Evolutionary conservation across 2,797 vertebrate species (phyloP).

Genomic region (Chanos chanos): DNA sequence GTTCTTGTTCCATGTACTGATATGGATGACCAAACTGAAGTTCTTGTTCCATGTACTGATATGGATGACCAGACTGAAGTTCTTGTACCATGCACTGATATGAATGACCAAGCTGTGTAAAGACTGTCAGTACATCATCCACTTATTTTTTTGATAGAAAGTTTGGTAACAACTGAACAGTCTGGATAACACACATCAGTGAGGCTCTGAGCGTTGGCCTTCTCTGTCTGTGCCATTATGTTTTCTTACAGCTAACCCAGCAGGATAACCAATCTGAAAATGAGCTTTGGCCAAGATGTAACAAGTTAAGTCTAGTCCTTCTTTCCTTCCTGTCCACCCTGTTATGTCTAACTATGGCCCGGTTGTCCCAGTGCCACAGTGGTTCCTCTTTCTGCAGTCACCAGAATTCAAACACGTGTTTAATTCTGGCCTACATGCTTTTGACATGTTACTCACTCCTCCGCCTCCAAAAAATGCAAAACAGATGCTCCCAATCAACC

Average conservation of each 20-base stretch:
- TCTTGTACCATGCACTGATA: too few relatives aligned
- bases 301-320: conserved; percentile 1
- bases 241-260: too few relatives aligned
- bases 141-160: too few relatives aligned
- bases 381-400: conserved; percentile 37
- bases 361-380: conserved; percentile 42
- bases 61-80: too few relatives aligned
- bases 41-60: too few relatives aligned
- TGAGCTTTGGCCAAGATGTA: background rate
- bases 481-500: conserved; percentile 45
- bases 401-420: conserved; percentile 54
- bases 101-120: too few relatives aligned
- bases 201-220: background rate
- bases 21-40: too few relatives aligned
- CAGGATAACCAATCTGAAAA: background rate
- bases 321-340: background rate
- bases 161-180: too few relatives aligned
- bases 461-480: conserved; percentile 51
- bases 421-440: conserved; percentile 52
- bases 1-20: too few relatives aligned
- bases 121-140: too few relatives aligned
- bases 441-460: conserved; percentile 60
- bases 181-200: background rate
- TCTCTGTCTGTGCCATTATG: too few relatives aligned
- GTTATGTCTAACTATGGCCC: conserved; percentile 30